Percentiles rank a stretch among this genome's conserved stretches.
Evolutionary conservation across 2,797 vertebrate genomes (phyloP).

Genomic region (Erithacus rubecula): DNA sequence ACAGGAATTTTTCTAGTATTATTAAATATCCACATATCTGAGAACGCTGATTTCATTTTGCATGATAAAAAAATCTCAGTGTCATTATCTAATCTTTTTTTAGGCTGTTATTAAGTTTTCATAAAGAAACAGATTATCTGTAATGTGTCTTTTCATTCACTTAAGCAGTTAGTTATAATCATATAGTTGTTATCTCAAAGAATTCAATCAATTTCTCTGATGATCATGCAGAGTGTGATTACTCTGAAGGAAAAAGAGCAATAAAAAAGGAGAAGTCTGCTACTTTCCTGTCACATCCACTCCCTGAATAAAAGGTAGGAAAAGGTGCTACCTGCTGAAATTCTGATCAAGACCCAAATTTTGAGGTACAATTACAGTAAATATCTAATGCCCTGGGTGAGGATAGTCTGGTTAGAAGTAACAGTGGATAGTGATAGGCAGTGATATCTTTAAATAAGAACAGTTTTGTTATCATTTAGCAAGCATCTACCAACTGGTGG

Average conservation of each 20-base stretch:
- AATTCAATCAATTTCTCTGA: constrained; percentile 39
- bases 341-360: neutral
- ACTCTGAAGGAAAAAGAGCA: neutral
- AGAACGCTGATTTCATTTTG: constrained; percentile 44
- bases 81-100: constrained; percentile 32
- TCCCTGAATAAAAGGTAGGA: neutral
- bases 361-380: neutral
- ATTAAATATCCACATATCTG: constrained; percentile 32
- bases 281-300: neutral
- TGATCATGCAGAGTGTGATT: neutral
- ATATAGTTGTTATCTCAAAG: constrained; percentile 41
- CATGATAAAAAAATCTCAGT: constrained; percentile 41
- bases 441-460: neutral
- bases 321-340: neutral
- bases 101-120: constrained; percentile 39
- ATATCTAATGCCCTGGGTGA: neutral
- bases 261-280: neutral
- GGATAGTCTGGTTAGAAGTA: neutral
- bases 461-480: neutral
- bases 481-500: neutral
- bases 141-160: neutral
- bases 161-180: constrained; percentile 35
- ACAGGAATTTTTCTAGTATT: constrained; percentile 44
- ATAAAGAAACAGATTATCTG: constrained; percentile 14
- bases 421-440: neutral